Base-by-base conservation (phyloP, 2,888 invertebrate genomes). In the Apamea crenata region DNA sequence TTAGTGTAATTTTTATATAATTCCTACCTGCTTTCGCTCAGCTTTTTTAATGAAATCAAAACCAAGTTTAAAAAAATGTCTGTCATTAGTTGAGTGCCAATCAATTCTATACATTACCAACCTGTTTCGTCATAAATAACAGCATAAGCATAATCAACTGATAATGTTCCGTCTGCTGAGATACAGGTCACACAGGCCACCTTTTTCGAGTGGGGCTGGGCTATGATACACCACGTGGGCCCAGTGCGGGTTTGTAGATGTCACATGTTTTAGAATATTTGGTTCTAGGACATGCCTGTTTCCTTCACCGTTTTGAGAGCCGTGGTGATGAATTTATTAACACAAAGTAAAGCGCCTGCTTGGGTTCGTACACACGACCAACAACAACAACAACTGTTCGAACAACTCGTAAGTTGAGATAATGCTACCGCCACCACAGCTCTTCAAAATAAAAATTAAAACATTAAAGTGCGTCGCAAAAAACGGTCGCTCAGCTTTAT, bases 401-500 rank as follows among this genome's bases (percentile, higher is more conserved):
- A 59, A 12, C 12, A 29, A 16, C 7, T 61, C 18, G 18, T 63
- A 63, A 32, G 61, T 63, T 3, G 18, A 3, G 7, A 29, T n/a
- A 56, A n/a, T 12, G n/a, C 25, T 25, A 56, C 12, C 29, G 29
- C 61, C 61, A 61, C 2, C 7, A 61, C 29, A 29, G 61, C 16
- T 61, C 7, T 29, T 18, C 25, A 29, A 32, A 16, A 25, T 21
- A 71, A 70, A 25, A 53, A 1, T 14, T 25, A 12, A 70, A 6
- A 32, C 18, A 71, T 70, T 69, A 69, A 71, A 76, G 53, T 66
- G 74, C 56, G 78, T 78, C 73, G 79, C 76, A 77, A 77, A 73
- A 72, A 77, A 68, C 74, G 61, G 59, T 47, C 40, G 67, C 74
- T 80, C 78, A 83, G 83, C 72, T 88, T 86, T 83, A 85, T 77